phyloP scores from a whole-genome alignment of 2,888 invertebrate species.

The Dione vanillae region DNA sequence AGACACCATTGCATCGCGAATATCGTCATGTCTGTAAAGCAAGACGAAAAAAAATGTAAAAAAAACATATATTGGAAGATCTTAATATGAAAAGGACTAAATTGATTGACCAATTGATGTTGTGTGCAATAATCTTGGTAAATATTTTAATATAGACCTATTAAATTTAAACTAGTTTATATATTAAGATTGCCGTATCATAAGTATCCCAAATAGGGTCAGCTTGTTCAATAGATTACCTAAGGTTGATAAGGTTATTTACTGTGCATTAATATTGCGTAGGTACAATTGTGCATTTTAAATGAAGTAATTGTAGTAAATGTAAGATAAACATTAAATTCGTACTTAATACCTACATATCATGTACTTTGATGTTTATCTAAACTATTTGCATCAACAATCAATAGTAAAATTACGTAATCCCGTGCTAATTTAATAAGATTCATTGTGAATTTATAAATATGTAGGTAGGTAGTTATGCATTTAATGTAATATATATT shows the following conservation, averaged over 20 bases:
- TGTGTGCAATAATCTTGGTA: neutral
- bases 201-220: conserved; percentile 21
- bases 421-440: conserved; percentile 39
- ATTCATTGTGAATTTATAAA: neutral
- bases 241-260: conserved; percentile 27
- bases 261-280: conserved; percentile 7
- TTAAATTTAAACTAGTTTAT: neutral
- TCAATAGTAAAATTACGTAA: conserved; percentile 34
- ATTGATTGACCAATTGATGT: neutral
- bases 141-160: conserved; percentile 35
- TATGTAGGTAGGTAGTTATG: neutral
- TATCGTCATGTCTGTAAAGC: conserved; percentile 85
- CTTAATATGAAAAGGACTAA: neutral
- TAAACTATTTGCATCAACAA: conserved; percentile 15
- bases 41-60: neutral
- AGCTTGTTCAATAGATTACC: conserved; percentile 21
- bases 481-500: no score
- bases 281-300: conserved; percentile 10
- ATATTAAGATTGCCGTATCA: neutral
- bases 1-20: conserved; percentile 91
- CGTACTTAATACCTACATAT: neutral
- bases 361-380: conserved; percentile 20
- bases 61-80: neutral
- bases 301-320: neutral
- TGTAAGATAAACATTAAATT: neutral